These are phyloP conservation scores for Drosophila vallismaia DNA, from an alignment of 2,888 invertebrate species.

Conservation along the genomic window DNA sequence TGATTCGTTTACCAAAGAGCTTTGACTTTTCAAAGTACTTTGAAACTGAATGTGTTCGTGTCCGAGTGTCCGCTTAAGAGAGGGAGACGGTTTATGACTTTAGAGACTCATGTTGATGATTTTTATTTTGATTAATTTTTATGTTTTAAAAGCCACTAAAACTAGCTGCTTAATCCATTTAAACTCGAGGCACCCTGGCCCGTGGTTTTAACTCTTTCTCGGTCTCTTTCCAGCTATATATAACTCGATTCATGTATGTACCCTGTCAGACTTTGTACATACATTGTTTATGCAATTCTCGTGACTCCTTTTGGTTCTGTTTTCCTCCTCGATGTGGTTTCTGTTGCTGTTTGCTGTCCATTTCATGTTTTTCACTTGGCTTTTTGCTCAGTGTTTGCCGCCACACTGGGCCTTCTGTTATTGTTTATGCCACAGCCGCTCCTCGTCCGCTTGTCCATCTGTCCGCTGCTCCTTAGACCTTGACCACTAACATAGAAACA, in stretches of 20 bases:
- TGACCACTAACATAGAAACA: slow-evolving; percentile 83
- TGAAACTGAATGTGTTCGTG: background rate
- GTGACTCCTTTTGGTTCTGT: slow-evolving; percentile 45
- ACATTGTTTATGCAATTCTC: slow-evolving; percentile 67
- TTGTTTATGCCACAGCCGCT: slow-evolving; percentile 60
- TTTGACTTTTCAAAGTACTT: background rate
- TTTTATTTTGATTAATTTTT: too few species aligned
- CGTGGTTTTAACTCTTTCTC: slow-evolving; percentile 10
- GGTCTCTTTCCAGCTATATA: slow-evolving; percentile 10
- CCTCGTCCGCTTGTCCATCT: slow-evolving; percentile 38
- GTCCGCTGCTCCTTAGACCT: slow-evolving; percentile 83
- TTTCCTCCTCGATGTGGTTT: slow-evolving; percentile 39
- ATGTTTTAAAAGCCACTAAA: background rate
- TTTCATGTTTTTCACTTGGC: slow-evolving; percentile 53
- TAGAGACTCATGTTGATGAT: background rate
- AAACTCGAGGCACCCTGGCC: slow-evolving; percentile 48
- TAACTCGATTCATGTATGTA: slow-evolving; percentile 16
- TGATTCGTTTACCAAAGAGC: slow-evolving; percentile 35
- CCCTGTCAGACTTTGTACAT: slow-evolving; percentile 24
- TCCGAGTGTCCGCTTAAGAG: slow-evolving; percentile 8
- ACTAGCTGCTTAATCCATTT: too few species aligned
- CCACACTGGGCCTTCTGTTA: slow-evolving; percentile 50
- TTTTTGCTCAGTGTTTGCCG: slow-evolving; percentile 25
- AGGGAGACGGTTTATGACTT: background rate
- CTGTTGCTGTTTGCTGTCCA: slow-evolving; percentile 40